A percentile compares a stretch with the other conserved stretches of the same genome.
Evolutionary conservation across 92 coral and sea anemone genomes (phyloP).

Genomic region (Umimayanthus chanpuru): DNA sequence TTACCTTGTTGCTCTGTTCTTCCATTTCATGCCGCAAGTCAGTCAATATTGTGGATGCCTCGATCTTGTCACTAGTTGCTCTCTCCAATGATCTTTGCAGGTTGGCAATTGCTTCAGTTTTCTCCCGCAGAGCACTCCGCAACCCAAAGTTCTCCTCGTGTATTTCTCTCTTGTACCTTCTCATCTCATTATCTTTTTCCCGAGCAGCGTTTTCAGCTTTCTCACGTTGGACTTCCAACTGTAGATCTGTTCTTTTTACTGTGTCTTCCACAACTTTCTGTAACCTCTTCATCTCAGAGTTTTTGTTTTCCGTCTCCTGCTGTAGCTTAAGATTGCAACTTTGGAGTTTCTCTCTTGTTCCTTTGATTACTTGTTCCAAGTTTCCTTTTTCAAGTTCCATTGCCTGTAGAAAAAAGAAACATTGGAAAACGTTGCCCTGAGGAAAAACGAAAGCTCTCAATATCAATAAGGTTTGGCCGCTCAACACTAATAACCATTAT

Average conservation of each 20-base stretch:
- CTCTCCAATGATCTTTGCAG: neutral
- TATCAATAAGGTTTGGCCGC: too few species aligned
- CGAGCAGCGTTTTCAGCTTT: neutral
- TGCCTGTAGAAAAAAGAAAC: neutral
- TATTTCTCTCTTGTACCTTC: neutral
- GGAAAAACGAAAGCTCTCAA: neutral
- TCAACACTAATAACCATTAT: too few species aligned
- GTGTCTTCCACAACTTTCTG: constrained; percentile 6
- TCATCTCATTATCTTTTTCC: neutral
- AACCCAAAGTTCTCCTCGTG: neutral
- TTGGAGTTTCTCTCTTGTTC: neutral
- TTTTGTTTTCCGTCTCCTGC: constrained; percentile 2
- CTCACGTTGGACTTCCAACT: constrained; percentile 1
- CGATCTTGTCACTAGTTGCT: neutral
- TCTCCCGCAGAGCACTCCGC: neutral
- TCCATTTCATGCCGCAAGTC: neutral
- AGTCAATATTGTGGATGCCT: neutral
- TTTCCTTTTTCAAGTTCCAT: neutral
- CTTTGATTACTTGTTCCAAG: neutral
- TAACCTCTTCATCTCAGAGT: neutral
- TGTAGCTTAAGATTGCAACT: neutral
- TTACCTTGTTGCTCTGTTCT: constrained; percentile 7
- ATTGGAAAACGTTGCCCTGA: neutral
- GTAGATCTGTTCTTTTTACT: neutral
- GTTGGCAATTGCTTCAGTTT: neutral